phyloP scores from a whole-genome alignment of 2,888 invertebrate species.

The Norana najaformis region DNA sequence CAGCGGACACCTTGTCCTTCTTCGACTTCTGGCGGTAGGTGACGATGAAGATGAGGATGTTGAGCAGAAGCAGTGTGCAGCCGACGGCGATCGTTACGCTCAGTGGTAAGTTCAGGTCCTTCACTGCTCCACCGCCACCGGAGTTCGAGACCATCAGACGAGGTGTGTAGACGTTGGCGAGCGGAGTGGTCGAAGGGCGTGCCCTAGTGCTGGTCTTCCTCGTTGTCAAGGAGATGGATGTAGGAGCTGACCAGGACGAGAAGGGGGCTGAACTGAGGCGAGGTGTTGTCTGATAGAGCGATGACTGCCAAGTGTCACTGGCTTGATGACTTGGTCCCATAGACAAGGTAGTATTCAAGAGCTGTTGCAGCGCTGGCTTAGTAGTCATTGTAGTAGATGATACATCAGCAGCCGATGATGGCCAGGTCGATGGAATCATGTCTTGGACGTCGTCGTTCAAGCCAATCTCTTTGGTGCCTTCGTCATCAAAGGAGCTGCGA shows the following conservation, averaged over 20 bases:
- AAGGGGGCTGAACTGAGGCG: background rate
- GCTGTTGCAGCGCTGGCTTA: background rate
- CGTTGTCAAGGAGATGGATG: background rate
- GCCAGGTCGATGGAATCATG: background rate
- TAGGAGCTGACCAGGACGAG: too few species aligned
- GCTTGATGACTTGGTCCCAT: background rate
- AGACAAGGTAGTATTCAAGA: background rate
- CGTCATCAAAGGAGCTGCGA: conserved; percentile 38
- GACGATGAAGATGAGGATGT: conserved; percentile 89
- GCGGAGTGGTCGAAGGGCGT: background rate
- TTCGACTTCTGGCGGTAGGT: conserved; percentile 78
- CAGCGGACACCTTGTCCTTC: background rate
- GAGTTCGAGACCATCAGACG: background rate
- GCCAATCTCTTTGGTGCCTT: conserved; percentile 26
- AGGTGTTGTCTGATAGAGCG: background rate
- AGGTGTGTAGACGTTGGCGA: background rate
- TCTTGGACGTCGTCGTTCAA: background rate
- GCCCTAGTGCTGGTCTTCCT: background rate
- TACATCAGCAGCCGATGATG: background rate
- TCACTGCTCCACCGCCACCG: background rate
- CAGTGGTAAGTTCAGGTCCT: conserved; percentile 45
- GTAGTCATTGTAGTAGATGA: background rate
- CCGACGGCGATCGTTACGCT: conserved; percentile 80
- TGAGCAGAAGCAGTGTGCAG: conserved; percentile 85
- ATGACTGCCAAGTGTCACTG: background rate